These are phyloP conservation scores for Propithecus deckenii DNA, from an alignment of 2,797 vertebrate genomes.

Conservation along the genomic window DNA sequence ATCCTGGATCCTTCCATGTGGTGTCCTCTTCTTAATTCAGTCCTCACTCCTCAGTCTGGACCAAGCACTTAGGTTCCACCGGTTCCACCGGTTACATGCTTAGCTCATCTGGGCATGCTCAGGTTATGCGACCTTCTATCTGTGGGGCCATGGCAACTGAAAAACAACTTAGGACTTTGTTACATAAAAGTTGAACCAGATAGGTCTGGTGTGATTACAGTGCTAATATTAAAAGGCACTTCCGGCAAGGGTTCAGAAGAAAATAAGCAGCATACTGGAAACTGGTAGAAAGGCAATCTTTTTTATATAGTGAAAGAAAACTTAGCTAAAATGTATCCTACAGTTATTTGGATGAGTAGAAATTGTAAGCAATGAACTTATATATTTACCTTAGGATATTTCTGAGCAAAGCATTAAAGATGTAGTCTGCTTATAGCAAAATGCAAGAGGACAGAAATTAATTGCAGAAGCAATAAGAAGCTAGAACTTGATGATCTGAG, in stretches of 20 bases:
- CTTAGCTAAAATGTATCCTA: neutral
- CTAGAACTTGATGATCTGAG: neutral
- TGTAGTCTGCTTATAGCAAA: neutral
- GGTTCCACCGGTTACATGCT: neutral
- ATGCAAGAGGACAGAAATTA: neutral
- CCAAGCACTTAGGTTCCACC: neutral
- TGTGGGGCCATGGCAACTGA: neutral
- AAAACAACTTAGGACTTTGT: neutral
- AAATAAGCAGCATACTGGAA: neutral
- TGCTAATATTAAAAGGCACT: neutral
- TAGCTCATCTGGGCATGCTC: neutral
- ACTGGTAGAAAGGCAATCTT: neutral
- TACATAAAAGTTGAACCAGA: neutral
- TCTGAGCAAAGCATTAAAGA: neutral
- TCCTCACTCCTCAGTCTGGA: neutral
- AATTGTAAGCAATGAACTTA: neutral
- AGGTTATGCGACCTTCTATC: neutral
- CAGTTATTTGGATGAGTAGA: neutral
- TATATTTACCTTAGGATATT: neutral
- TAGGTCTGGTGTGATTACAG: neutral
- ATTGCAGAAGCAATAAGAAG: neutral
- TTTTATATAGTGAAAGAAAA: neutral
- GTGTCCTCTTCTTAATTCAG: neutral
- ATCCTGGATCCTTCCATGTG: neutral
- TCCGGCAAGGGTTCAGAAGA: fast-evolving